Conservation (phyloP, 2,888 invertebrate genomes). For the Schizaphis graminum region DNA sequence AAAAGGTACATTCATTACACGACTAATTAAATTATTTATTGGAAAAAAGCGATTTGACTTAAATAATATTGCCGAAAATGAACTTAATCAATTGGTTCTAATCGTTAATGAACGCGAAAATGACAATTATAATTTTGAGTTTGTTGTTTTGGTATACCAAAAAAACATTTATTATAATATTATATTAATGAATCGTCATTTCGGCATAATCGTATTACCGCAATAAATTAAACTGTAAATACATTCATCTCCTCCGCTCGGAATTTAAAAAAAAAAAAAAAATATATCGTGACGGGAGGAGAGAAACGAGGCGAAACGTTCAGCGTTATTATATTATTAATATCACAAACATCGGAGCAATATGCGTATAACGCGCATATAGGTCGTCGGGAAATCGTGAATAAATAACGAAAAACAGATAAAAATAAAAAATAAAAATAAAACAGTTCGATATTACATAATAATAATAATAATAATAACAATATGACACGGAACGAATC, state of each 20-base stretch:
- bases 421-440: neutral
- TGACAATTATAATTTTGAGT: neutral
- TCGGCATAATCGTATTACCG: neutral
- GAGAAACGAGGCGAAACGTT: neutral
- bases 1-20: neutral
- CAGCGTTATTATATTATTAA: neutral
- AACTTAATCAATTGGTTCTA: neutral
- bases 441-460: neutral
- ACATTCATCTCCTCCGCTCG: neutral
- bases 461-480: neutral
- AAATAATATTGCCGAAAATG: neutral
- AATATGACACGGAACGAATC: neutral
- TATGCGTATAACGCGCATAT: neutral
- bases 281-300: neutral
- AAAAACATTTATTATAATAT: neutral
- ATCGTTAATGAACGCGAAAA: neutral
- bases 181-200: neutral
- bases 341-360: neutral
- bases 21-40: neutral
- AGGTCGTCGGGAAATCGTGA: neutral
- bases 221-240: neutral
- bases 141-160: too few relatives aligned
- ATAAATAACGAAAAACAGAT: conserved; percentile 4
- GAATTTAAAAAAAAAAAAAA: neutral
- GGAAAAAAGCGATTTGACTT: neutral